Conservation (phyloP, 2,797 vertebrate species). For the Avahi laniger region DNA sequence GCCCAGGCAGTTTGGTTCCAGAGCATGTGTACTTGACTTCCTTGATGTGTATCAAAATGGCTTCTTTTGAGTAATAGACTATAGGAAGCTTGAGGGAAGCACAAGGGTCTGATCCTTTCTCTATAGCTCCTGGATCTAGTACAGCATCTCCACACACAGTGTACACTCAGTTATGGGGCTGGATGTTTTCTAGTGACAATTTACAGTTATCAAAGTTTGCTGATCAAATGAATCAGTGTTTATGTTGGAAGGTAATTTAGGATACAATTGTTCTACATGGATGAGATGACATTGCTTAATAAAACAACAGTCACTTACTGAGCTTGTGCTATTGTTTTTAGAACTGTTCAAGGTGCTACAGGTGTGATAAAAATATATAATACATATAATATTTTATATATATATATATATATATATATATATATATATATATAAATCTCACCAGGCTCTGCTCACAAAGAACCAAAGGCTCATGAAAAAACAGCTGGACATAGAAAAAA, state of each 20-base stretch:
- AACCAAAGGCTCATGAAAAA: slow-evolving; percentile 36
- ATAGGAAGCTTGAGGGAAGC: not conserved
- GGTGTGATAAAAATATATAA: not conserved
- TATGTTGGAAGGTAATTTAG: not conserved
- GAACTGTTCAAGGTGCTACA: not conserved
- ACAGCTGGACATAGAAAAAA: not conserved
- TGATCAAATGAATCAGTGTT: slow-evolving; percentile 20
- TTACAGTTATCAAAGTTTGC: not conserved
- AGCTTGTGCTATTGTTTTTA: not conserved
- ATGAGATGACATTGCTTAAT: not conserved
- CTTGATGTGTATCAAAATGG: not conserved
- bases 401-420: too few relatives aligned
- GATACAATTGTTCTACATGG: not conserved
- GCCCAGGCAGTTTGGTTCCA: not conserved
- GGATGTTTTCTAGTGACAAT: not conserved
- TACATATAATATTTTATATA: not conserved
- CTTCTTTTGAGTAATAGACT: not conserved
- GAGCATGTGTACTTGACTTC: not conserved
- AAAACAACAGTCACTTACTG: slow-evolving; percentile 25
- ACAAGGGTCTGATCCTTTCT: not conserved
- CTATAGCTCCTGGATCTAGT: not conserved
- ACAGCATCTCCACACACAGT: not conserved
- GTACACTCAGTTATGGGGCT: not conserved
- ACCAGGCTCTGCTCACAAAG: not conserved
- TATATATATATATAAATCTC: not conserved